Conservation (phyloP, 1,140 invertebrate genomes). For the Halictus rubicundus region DNA sequence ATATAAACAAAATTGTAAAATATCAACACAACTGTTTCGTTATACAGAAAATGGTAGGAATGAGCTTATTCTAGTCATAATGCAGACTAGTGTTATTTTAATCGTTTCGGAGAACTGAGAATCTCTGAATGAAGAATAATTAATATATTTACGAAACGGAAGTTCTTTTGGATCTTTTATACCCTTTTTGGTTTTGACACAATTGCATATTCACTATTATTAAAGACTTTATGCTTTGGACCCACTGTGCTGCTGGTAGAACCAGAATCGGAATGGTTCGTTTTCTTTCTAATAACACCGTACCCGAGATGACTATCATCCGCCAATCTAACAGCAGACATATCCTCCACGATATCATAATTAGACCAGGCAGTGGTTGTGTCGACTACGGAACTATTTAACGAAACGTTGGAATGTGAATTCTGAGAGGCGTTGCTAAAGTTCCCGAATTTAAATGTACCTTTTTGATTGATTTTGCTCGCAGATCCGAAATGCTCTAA, state of each 20-base stretch:
- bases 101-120: slow-evolving; percentile 32
- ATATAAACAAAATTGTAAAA: slow-evolving; percentile 25
- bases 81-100: slow-evolving; percentile 55
- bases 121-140: slow-evolving; percentile 41
- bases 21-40: slow-evolving; percentile 24
- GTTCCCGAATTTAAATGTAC: slow-evolving; percentile 84
- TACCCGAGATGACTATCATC: slow-evolving; percentile 90
- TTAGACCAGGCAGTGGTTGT: slow-evolving; percentile 81
- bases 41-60: slow-evolving; percentile 18
- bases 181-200: slow-evolving; percentile 91
- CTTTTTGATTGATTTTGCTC: slow-evolving; percentile 84
- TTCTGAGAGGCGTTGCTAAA: slow-evolving; percentile 52
- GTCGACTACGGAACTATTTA: slow-evolving; percentile 74
- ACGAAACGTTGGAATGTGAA: slow-evolving; percentile 57
- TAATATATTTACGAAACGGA: slow-evolving; percentile 17
- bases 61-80: slow-evolving; percentile 39
- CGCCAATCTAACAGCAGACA: slow-evolving; percentile 85
- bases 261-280: slow-evolving; percentile 77
- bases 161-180: slow-evolving; percentile 72
- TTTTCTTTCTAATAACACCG: slow-evolving; percentile 87
- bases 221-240: slow-evolving; percentile 85
- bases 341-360: slow-evolving; percentile 86
- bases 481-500: slow-evolving; percentile 89
- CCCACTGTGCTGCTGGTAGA: slow-evolving; percentile 76
- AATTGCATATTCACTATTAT: slow-evolving; percentile 89